A percentile compares a stretch with the other conserved stretches of the same genome.
phyloP scores from a whole-genome alignment of 2,113 vertebrate genomes.

The Tringa solitaria region DNA sequence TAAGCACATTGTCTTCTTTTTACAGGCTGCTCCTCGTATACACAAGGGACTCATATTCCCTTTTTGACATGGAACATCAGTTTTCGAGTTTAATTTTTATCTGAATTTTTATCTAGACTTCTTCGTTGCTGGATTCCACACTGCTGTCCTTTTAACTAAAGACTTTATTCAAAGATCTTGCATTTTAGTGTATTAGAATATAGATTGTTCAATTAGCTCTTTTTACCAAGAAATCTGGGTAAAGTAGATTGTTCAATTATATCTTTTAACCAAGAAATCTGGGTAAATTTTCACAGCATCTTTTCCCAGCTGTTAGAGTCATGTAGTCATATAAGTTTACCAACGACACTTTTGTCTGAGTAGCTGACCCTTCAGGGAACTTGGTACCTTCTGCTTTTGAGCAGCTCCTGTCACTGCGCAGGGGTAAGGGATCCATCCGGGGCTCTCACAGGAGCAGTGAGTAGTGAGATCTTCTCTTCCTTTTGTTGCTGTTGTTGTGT shows the following conservation, averaged over 20 bases:
- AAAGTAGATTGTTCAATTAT: background rate
- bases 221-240: background rate
- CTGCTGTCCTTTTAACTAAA: background rate
- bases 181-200: background rate
- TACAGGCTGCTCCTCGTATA: background rate
- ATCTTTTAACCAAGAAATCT: background rate
- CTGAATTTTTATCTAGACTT: background rate
- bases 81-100: background rate
- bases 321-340: background rate
- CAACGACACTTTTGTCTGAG: background rate
- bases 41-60: background rate
- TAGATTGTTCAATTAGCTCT: background rate
- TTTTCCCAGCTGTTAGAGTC: background rate
- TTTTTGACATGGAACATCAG: background rate
- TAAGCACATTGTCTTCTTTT: background rate
- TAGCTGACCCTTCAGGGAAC: background rate
- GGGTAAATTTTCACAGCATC: background rate
- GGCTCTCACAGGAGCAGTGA: background rate
- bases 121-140: background rate
- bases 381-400: background rate
- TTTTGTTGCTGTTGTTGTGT: background rate
- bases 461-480: background rate
- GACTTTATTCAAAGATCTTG: background rate
- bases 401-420: background rate
- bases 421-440: background rate